These are phyloP conservation scores for Mandrillus leucophaeus DNA, from an alignment of 2,113 vertebrate species.

Conservation along the genomic window DNA sequence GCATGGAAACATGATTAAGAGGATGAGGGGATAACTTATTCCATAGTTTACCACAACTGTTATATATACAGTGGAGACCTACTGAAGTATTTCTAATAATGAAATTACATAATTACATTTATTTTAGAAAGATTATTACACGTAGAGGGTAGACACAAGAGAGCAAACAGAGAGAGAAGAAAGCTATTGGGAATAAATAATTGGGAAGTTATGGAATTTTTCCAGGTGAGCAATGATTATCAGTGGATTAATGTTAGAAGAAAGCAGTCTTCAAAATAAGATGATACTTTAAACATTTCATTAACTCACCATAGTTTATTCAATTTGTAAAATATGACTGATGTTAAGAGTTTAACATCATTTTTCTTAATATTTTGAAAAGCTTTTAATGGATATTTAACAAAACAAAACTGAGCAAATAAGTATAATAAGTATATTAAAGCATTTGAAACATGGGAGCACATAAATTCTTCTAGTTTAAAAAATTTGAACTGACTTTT, in stretches of 20 bases:
- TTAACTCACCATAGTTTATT: background rate
- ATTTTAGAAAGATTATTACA: background rate
- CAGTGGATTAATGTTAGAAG: background rate
- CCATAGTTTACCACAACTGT: background rate
- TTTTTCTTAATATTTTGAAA: constrained; percentile 19
- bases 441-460: background rate
- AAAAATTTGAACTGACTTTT: background rate
- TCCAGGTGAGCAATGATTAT: background rate
- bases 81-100: background rate
- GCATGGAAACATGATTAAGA: background rate
- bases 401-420: background rate
- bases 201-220: background rate
- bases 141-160: background rate
- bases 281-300: background rate
- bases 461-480: background rate
- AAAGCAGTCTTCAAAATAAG: background rate
- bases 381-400: background rate
- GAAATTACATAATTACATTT: background rate
- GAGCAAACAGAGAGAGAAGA: background rate
- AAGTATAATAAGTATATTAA: background rate
- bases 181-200: background rate
- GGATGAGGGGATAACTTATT: background rate
- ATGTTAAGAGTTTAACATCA: background rate
- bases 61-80: background rate
- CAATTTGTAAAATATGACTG: background rate